Evolutionary conservation across 1,140 invertebrate species (phyloP), one percentile per base, ranked within the genome.

Genomic region (Diprion similis): DNA sequence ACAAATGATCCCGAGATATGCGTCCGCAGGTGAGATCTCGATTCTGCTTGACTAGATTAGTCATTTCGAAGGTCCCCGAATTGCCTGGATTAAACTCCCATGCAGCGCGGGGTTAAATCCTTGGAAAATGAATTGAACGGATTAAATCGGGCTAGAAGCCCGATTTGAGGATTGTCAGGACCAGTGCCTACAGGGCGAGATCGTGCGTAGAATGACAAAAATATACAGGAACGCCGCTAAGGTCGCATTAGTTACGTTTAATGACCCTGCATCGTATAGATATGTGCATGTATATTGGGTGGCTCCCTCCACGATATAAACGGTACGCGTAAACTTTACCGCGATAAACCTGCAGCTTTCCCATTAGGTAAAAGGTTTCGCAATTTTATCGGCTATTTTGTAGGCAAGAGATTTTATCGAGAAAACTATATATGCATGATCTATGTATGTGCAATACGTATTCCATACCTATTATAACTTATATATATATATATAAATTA

Each of bases 321-420:
- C 72, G 74, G 71, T 73, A 80, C 77, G 24, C 24, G 24, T 81
- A 81, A 80, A 82, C 78, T 79, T 79, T 66, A 72, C 69, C 71
- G 67, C 75, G 68, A 76, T 78, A 79, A 80, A 80, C 73, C 71
- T 73, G 71, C 59, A 71, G 51, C 17, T 37, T 37, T 37, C 72
- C 80, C 79, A 81, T 82, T 82, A 82, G 78, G 81, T 82, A 81
- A 79, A 80, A 80, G 79, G 79, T 78, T 82, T 80, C 78, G 71
- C 75, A 77, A 79, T 80, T 82, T 82, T 82, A 82, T 82, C 78
- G 80, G 79, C 69, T 75, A 73, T 73, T 77, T 77, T 79, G 79
- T 77, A 72, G 78, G 71, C 24, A 74, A 64, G 68, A 45, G 70
- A 68, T 82, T 82, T 81, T 81, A 82, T 82, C 79, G 80, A 79